phyloP scores from a whole-genome alignment of 92 coral and sea anemone genomes.

The Heteractis magnifica region DNA sequence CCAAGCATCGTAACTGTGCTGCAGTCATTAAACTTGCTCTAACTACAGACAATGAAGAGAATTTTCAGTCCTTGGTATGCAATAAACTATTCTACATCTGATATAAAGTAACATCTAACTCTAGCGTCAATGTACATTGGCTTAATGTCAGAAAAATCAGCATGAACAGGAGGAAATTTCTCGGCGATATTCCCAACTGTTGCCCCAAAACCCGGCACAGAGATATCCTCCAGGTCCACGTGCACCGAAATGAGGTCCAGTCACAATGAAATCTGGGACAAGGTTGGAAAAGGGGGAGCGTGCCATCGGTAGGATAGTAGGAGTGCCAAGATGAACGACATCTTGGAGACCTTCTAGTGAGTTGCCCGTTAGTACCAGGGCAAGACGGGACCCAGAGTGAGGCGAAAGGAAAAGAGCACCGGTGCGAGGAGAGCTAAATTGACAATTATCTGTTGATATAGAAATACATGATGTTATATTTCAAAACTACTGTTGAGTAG shows the following conservation, averaged over 20 bases:
- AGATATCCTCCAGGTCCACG: slow-evolving; percentile 93
- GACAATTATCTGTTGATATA: slow-evolving; percentile 57
- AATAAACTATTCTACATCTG: neutral
- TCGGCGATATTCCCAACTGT: slow-evolving; percentile 79
- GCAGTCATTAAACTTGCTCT: too few relatives aligned
- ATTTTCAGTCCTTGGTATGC: too few relatives aligned
- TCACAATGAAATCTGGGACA: slow-evolving; percentile 95
- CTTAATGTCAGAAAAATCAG: neutral
- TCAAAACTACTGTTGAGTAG: neutral
- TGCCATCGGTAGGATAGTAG: slow-evolving; percentile 98
- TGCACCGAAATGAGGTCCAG: slow-evolving; percentile 93
- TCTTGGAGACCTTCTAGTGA: slow-evolving; percentile 82
- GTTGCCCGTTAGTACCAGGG: slow-evolving; percentile 87
- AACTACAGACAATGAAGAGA: too few relatives aligned
- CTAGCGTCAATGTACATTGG: neutral
- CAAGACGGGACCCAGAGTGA: slow-evolving; percentile 77
- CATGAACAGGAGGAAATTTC: slow-evolving; percentile 80
- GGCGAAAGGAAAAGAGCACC: slow-evolving; percentile 91
- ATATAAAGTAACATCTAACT: neutral
- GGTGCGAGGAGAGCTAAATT: slow-evolving; percentile 57
- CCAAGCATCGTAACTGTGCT: too few relatives aligned
- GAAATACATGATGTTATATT: neutral
- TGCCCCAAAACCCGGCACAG: slow-evolving; percentile 96
- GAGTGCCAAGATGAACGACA: slow-evolving; percentile 79
- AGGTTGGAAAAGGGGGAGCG: slow-evolving; percentile 97